Evolutionary conservation across 2,888 invertebrate genomes (phyloP).

Genomic region (Drosophila phalerata): DNA sequence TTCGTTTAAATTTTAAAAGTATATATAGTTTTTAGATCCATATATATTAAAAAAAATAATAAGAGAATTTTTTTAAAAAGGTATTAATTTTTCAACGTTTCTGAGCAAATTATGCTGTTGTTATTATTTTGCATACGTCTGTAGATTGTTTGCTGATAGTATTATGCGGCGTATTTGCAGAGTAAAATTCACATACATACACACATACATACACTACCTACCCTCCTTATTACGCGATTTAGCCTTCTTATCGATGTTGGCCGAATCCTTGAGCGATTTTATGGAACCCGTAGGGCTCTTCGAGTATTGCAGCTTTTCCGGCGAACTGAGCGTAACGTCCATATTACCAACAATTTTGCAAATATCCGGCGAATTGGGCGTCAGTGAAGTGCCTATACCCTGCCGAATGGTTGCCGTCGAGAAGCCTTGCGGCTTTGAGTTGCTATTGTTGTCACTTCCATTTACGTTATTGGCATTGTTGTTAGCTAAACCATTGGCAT

Average conservation of each 20-base stretch:
- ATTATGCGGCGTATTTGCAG: slow-evolving; percentile 17
- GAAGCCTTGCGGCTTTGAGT: slow-evolving; percentile 79
- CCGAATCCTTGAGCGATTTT: slow-evolving; percentile 86
- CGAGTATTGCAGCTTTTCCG: slow-evolving; percentile 84
- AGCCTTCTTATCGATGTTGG: slow-evolving; percentile 84
- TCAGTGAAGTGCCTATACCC: slow-evolving; percentile 84
- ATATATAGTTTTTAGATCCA: too few species aligned
- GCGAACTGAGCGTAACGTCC: slow-evolving; percentile 80
- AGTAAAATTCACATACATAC: not conserved
- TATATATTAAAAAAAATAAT: too few species aligned
- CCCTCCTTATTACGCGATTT: slow-evolving; percentile 85
- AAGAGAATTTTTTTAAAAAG: too few species aligned
- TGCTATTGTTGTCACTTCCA: slow-evolving; percentile 40
- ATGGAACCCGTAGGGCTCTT: slow-evolving; percentile 87
- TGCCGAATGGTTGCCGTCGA: slow-evolving; percentile 85
- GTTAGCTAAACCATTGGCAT: slow-evolving; percentile 56
- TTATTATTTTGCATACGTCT: too few species aligned
- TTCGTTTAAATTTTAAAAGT: too few species aligned
- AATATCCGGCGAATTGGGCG: slow-evolving; percentile 83
- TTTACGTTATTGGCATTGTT: slow-evolving; percentile 41
- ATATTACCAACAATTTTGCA: slow-evolving; percentile 82
- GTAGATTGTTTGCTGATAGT: not conserved
- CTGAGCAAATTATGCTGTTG: too few species aligned
- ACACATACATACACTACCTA: slow-evolving; percentile 56
- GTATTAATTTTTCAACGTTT: too few species aligned